phyloP scores from a whole-genome alignment of 2,113 vertebrate genomes.

The Ctenomys sociabilis region DNA sequence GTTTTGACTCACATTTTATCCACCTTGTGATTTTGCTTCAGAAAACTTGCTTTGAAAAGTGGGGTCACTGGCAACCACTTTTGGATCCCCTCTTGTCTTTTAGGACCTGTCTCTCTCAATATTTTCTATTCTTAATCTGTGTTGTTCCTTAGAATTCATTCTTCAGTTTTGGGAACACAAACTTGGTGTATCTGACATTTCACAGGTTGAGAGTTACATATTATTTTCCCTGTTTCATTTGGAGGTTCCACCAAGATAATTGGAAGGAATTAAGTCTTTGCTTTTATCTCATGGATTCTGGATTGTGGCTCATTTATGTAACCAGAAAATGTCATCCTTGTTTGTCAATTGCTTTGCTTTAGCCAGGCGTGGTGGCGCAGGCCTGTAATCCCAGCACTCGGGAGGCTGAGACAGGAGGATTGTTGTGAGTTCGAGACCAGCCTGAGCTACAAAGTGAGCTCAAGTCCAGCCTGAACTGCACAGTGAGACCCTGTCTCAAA shows the following conservation, averaged over 20 bases:
- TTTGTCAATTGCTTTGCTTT: no score
- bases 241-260: no score
- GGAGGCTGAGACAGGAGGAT: no score
- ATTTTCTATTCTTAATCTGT: not conserved
- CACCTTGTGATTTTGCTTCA: not conserved
- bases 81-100: not conserved
- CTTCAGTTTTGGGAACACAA: not conserved
- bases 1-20: not conserved
- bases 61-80: not conserved
- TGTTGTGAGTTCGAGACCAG: no score
- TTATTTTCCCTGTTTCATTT: no score
- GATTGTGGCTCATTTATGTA: not conserved
- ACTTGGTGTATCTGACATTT: not conserved
- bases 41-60: not conserved
- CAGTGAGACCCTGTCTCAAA: no score
- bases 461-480: no score
- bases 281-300: not conserved
- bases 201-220: not conserved
- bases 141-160: not conserved
- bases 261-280: no score
- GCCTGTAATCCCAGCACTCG: no score
- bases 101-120: not conserved
- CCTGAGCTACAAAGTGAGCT: no score
- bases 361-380: no score
- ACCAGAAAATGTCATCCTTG: not conserved